Conservation (phyloP, 2,888 invertebrate species). For the Crematogaster levior region DNA sequence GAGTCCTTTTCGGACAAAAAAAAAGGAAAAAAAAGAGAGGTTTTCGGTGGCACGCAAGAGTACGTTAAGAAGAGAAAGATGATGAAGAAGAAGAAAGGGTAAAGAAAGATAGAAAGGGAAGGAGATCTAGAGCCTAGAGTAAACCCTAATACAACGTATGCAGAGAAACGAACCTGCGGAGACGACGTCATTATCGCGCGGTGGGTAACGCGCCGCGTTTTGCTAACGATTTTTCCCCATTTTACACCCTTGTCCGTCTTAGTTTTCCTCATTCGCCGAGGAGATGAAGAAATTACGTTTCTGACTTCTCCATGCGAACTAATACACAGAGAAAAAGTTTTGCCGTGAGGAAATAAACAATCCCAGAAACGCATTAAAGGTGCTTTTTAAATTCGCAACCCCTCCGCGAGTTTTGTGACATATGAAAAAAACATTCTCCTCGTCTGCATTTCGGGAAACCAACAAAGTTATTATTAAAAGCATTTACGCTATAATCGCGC, state of each 20-base stretch:
- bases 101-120: constrained; percentile 24
- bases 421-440: background rate
- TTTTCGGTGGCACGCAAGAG: constrained; percentile 59
- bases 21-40: constrained; percentile 34
- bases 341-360: constrained; percentile 19
- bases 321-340: background rate
- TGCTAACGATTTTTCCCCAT: constrained; percentile 69
- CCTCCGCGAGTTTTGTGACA: background rate
- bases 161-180: constrained; percentile 60
- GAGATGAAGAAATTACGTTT: constrained; percentile 53
- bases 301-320: constrained; percentile 13
- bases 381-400: background rate
- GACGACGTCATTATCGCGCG: constrained; percentile 73
- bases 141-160: constrained; percentile 44
- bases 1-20: constrained; percentile 72
- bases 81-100: constrained; percentile 10
- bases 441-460: background rate
- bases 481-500: constrained; percentile 8
- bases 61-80: constrained; percentile 44
- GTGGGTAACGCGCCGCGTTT: constrained; percentile 17
- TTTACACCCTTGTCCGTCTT: constrained; percentile 47
- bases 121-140: background rate
- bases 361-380: background rate
- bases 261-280: constrained; percentile 28
- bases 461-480: constrained; percentile 24